Conservation (phyloP, 1,140 invertebrate species). For the Armadillidium nasatum region DNA sequence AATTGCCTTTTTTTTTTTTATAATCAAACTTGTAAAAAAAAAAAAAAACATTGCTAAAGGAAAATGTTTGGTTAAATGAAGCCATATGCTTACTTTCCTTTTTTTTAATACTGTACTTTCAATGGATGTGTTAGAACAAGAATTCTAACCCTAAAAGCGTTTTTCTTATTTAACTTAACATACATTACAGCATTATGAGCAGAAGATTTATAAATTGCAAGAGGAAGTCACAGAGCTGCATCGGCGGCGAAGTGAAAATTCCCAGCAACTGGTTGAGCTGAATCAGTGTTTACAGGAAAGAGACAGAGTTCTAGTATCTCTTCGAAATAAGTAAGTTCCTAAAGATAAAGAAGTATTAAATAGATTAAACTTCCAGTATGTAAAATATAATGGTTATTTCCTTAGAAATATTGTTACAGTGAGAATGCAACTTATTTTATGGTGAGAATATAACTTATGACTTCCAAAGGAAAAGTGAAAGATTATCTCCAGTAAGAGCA, state of each 20-base stretch:
- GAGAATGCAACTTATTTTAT: too few species aligned
- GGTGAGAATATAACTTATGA: too few species aligned
- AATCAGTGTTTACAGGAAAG: constrained; percentile 79
- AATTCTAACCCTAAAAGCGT: not conserved
- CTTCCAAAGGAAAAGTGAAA: too few species aligned
- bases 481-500: too few species aligned
- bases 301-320: constrained; percentile 56
- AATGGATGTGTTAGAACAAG: not conserved
- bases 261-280: constrained; percentile 86
- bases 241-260: constrained; percentile 80
- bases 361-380: too few species aligned
- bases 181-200: constrained; percentile 66
- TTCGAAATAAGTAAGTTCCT: constrained; percentile 33
- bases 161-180: constrained; percentile 1
- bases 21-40: too few species aligned
- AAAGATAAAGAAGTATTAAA: not conserved
- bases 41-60: too few species aligned
- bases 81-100: not conserved
- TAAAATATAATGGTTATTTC: too few species aligned
- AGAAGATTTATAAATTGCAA: constrained; percentile 76
- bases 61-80: too few species aligned
- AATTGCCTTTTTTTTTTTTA: too few species aligned
- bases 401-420: too few species aligned
- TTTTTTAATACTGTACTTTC: not conserved
- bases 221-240: constrained; percentile 89